Conservation (phyloP, 1,140 invertebrate species). For the Drosophila watanabei region DNA sequence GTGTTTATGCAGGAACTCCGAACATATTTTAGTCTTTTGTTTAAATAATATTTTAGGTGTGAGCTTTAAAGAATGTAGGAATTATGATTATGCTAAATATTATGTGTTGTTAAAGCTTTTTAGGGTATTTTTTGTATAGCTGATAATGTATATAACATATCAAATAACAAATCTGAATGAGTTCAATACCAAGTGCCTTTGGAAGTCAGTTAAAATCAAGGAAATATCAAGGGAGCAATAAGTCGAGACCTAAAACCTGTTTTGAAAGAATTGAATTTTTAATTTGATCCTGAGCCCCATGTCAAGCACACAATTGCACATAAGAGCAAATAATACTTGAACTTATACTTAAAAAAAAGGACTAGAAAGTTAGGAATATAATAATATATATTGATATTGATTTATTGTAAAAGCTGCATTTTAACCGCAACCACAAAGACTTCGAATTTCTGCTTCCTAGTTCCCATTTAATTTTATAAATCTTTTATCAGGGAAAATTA, state of each 20-base stretch:
- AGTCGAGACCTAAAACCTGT: background rate
- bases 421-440: background rate
- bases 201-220: conserved; percentile 34
- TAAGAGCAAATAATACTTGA: background rate
- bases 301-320: background rate
- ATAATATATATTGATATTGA: background rate
- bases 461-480: background rate
- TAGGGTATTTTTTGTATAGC: too few relatives aligned
- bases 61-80: background rate
- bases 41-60: background rate
- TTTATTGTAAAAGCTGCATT: background rate
- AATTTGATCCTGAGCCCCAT: conserved; percentile 25
- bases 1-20: background rate
- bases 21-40: background rate
- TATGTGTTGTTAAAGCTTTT: background rate
- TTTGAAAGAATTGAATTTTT: conserved; percentile 11
- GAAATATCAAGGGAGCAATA: background rate
- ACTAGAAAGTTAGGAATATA: background rate
- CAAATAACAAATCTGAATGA: too few relatives aligned
- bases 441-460: conserved; percentile 2
- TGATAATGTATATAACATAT: too few relatives aligned
- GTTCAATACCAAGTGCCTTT: background rate
- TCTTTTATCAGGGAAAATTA: background rate
- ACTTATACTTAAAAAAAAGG: background rate
- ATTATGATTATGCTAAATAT: background rate